Evolutionary conservation across 2,888 invertebrate genomes (phyloP).

Genomic region (Hemaris fuciformis): DNA sequence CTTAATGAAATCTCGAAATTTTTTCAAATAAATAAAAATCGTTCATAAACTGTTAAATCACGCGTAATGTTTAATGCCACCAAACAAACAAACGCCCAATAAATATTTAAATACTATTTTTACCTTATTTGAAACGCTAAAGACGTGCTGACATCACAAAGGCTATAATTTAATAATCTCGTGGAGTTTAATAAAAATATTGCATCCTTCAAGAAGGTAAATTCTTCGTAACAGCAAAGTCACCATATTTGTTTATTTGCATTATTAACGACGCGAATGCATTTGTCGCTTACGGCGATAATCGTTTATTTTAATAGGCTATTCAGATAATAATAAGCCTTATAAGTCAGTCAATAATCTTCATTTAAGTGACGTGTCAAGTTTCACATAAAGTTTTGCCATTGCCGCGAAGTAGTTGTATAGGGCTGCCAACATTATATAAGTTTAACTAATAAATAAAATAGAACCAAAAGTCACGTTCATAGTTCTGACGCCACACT

Average conservation of each 20-base stretch:
- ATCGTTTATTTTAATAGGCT: slow-evolving; percentile 40
- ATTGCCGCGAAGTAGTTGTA: slow-evolving; percentile 17
- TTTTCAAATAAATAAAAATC: too few species aligned
- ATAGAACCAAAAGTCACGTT: too few species aligned
- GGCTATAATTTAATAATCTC: not conserved
- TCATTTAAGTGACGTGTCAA: slow-evolving; percentile 38
- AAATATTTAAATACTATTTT: too few species aligned
- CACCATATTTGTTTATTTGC: slow-evolving; percentile 1
- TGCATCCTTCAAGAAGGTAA: not conserved
- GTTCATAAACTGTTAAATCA: too few species aligned
- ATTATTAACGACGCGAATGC: not conserved
- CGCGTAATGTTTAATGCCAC: too few species aligned
- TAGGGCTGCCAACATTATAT: slow-evolving; percentile 26
- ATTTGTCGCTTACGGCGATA: slow-evolving; percentile 23
- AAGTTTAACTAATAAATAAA: not conserved
- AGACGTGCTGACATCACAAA: not conserved
- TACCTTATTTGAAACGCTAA: not conserved
- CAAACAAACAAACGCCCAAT: too few species aligned
- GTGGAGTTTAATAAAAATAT: not conserved
- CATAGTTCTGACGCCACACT: too few species aligned
- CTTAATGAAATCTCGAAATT: too few species aligned
- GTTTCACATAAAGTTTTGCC: slow-evolving; percentile 28
- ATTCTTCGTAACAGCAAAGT: not conserved
- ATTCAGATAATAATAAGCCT: slow-evolving; percentile 37
- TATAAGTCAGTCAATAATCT: slow-evolving; percentile 33